Base-by-base conservation (phyloP, 2,888 invertebrate species). In the Lithophane semibrunnea region DNA sequence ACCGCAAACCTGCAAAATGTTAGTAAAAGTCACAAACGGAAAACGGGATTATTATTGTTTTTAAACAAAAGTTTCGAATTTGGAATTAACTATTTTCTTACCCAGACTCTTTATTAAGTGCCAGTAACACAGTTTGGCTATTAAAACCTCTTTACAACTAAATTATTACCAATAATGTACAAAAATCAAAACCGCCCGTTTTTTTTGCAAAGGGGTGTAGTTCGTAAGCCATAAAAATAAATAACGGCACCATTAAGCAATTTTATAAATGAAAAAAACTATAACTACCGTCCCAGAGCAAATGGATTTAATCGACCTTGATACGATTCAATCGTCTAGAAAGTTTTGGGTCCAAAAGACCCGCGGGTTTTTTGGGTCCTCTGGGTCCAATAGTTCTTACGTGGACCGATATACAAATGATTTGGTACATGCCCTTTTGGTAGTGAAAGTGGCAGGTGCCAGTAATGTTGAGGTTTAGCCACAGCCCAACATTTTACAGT, bases 251-350 rank as follows among this genome's bases (percentile, higher is more conserved):
- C 52, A 52, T 67, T 78, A 63, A 63, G 8, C 16, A 52, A 85
- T 66, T 70, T 47, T 16, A 56, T 61, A 68, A 82, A 72, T 24
- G 63, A 54, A 72, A 68, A 68, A 49, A 72, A 64, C 29, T 37
- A 54, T 12, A 71, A 58, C 67, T 68, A 58, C 54, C 63, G 21
- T 54, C 54, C 49, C 12, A 12, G 54, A 29, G 49, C 44, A 24
- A 83, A 83, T 83, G 71, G 79, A 68, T 71, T 83, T 71, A 83
- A 86, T 79, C 84, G 79, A 49, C 79, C 84, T 70, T 63, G 21
- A 64, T 24, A 68, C 61, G 12, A 58, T 68, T 68, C 73, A 79
- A 78, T 86, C 70, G 79, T 74, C 67, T 70, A 58, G 58, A 83
- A 83, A 83, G 60, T 86, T 86, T 86, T 18, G 64, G 84, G 42